Base-by-base conservation (phyloP, 1,140 invertebrate genomes). In the Magallana gigas region DNA sequence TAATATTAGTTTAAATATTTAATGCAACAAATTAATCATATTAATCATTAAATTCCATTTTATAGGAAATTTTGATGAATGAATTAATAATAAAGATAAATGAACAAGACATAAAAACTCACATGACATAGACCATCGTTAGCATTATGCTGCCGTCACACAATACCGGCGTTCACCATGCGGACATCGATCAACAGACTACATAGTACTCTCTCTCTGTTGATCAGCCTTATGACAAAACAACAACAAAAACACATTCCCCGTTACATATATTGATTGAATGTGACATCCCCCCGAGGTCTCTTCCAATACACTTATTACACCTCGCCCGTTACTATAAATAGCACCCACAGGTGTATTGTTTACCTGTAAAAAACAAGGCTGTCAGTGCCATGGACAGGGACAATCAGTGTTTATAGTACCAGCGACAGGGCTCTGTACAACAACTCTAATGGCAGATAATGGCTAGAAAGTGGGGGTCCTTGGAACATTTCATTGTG, bases 221-320 rank as follows among this genome's bases (percentile, higher is more conserved):
- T 48, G 36, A 48, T 48, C 23, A 5, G 36, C 36, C 36, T 48
- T 48, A 48, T 48, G 36, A 48, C 36, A 48, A 48, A 29, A 76
- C 68, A 76, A 76, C 68, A 76, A 76, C 23, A 76, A 48, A 11
- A 29, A 11, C 68, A 76, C 68, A 48, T 76, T 76, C 68, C 23
- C 68, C 23, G 36, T 71, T 6, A 71, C 11, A 23, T 36, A 11
- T 76, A 76, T 29, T 36, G 68, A 76, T 76, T 76, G 18, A 29
- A 12, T 29, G 68, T 23, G 23, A 18, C 9, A 12, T 36, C 68
- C 68, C 68, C 68, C 68, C 1, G 68, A 48, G 23, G 68, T 18
- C 7, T 76, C 68, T n/a, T 29, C 68, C 68, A 76, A 76, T 76
- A 76, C 68, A 76, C 68, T 29, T 64, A 7, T 64, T 36, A 76